Conservation (phyloP, 2,797 vertebrate species). For the Gadopsis bispinosus region DNA sequence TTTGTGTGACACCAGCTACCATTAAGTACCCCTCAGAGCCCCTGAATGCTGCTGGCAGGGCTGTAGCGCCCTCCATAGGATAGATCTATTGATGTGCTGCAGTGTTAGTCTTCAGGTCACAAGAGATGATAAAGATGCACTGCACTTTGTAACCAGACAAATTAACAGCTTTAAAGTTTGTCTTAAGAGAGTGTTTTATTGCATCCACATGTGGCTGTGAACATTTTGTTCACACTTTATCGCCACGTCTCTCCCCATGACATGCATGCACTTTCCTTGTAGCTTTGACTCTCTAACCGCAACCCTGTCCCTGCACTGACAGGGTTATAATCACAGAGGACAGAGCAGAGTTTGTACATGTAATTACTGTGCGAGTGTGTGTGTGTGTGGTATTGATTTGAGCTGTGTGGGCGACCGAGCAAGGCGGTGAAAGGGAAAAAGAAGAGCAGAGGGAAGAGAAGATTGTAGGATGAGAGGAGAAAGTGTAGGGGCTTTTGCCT, state of each 20-base stretch:
- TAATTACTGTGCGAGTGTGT: conserved; percentile 46
- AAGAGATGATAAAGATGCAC: not conserved
- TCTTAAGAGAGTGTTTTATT: not conserved
- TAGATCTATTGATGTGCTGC: not conserved
- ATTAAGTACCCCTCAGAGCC: not conserved
- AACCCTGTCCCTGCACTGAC: conserved; percentile 30
- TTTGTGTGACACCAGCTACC: not conserved
- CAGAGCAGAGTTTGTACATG: conserved; percentile 33
- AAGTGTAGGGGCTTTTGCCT: not conserved
- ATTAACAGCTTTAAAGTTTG: not conserved
- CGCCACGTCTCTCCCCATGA: not conserved
- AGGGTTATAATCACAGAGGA: conserved; percentile 62
- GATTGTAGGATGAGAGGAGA: not conserved
- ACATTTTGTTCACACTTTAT: conserved; percentile 26
- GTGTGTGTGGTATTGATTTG: conserved; percentile 6
- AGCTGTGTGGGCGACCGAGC: conserved; percentile 27
- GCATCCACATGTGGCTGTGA: conserved; percentile 4
- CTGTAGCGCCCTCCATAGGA: conserved; percentile 61
- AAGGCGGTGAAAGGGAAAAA: not conserved
- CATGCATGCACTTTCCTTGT: not conserved
- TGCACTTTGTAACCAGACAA: not conserved
- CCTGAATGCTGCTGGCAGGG: not conserved
- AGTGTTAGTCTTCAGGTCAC: not conserved
- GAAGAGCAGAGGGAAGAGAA: not conserved
- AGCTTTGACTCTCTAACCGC: conserved; percentile 29